Percentiles rank a stretch among this genome's conserved stretches.
Conservation (phyloP, 2,888 invertebrate genomes). For the Papilio demoleus region DNA sequence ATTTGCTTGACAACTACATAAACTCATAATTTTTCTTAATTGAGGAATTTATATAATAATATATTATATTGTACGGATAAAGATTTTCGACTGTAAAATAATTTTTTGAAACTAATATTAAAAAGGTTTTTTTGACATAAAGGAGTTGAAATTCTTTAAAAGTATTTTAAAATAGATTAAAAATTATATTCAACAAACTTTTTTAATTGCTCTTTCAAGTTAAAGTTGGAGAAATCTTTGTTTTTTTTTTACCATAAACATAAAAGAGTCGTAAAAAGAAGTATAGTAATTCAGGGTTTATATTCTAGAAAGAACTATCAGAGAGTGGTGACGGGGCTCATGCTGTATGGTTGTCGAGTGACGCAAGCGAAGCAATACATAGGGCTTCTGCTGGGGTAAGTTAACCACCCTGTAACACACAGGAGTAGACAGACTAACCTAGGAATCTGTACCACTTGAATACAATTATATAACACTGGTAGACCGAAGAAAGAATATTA, state of each 20-base stretch:
- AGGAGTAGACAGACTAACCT: background rate
- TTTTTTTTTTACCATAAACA: background rate
- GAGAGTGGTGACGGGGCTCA: slow-evolving; percentile 56
- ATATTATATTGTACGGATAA: no score
- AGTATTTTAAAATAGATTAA: background rate
- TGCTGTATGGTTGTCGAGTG: slow-evolving; percentile 84
- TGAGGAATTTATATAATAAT: no score
- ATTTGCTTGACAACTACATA: no score
- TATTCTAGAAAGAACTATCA: slow-evolving; percentile 58
- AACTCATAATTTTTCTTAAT: no score
- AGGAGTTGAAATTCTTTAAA: background rate
- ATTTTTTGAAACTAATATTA: no score
- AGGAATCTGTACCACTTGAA: no score
- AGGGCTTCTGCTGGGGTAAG: slow-evolving; percentile 80
- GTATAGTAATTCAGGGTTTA: background rate
- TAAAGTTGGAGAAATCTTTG: background rate
- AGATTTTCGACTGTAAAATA: no score
- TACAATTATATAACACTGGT: no score
- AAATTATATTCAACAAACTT: no score
- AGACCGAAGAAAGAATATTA: no score
- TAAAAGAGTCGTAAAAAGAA: background rate
- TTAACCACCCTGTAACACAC: background rate
- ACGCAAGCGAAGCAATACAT: slow-evolving; percentile 85
- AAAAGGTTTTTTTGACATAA: no score
- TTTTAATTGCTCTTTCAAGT: background rate